These are phyloP conservation scores for Okamejei kenojei DNA, from an alignment of 2,797 vertebrate genomes.

Conservation along the genomic window DNA sequence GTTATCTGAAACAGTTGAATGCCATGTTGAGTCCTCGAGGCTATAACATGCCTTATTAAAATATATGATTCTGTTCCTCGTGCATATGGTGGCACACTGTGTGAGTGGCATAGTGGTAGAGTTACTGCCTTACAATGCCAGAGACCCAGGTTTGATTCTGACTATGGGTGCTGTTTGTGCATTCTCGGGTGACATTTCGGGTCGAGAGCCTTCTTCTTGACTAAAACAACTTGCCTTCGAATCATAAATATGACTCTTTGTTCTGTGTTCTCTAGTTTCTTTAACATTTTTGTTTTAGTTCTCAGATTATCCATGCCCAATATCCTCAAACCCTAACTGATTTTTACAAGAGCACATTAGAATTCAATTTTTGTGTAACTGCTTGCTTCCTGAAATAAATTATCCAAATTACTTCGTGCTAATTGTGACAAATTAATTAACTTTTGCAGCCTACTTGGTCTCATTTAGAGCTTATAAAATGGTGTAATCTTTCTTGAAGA, in stretches of 20 bases:
- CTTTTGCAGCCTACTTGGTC: not conserved
- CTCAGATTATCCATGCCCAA: not conserved
- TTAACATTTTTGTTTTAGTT: not conserved
- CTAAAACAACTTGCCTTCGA: not conserved
- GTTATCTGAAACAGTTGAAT: too few relatives aligned
- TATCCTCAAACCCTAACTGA: not conserved
- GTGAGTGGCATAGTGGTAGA: too few relatives aligned
- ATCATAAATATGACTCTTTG: not conserved
- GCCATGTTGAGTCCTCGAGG: too few relatives aligned
- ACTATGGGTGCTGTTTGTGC: too few relatives aligned
- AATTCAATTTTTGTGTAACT: not conserved
- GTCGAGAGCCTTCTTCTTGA: too few relatives aligned
- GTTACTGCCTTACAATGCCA: too few relatives aligned
- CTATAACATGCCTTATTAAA: too few relatives aligned
- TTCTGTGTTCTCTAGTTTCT: too few relatives aligned
- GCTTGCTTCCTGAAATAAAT: not conserved
- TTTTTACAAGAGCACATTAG: not conserved
- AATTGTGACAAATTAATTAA: not conserved
- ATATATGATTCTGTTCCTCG: too few relatives aligned
- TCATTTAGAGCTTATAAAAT: not conserved
- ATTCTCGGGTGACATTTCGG: too few relatives aligned
- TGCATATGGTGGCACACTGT: too few relatives aligned
- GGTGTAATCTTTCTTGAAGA: not conserved
- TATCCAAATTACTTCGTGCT: not conserved
- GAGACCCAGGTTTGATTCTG: too few relatives aligned